Evolutionary conservation across 2,797 vertebrate species (phyloP).

Genomic region (Bovichtus diacanthus): DNA sequence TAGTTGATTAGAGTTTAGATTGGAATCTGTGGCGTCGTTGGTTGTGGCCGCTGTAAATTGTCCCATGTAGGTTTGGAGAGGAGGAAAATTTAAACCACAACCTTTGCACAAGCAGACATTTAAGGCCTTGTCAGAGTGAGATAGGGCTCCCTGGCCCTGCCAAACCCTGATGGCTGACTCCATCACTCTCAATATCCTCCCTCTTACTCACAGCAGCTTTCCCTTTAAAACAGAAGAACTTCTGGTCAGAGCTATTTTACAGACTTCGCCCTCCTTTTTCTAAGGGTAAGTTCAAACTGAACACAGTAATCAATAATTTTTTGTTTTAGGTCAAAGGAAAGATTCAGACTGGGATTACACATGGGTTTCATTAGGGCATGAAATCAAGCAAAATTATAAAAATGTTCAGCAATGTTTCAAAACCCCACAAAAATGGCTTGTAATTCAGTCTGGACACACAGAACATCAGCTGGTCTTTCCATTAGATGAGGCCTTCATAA

Average conservation of each 20-base stretch:
- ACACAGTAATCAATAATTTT: too few species aligned
- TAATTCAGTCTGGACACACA: not conserved
- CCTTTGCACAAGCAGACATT: conserved; percentile 51
- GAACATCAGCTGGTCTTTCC: not conserved
- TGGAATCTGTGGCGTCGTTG: conserved; percentile 21
- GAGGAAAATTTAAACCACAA: conserved; percentile 56
- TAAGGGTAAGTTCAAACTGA: not conserved
- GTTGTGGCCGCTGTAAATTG: conserved; percentile 16
- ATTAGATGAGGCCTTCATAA: not conserved
- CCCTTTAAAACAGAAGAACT: conserved; percentile 14
- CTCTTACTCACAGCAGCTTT: conserved; percentile 10
- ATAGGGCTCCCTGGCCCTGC: conserved; percentile 28
- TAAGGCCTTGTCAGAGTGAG: conserved; percentile 52
- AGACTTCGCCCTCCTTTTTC: not conserved
- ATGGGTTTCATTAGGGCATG: not conserved
- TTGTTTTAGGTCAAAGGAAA: not conserved
- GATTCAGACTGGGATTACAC: not conserved
- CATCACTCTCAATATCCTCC: conserved; percentile 28
- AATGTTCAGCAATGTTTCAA: too few species aligned
- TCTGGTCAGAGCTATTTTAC: not conserved
- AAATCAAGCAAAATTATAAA: not conserved
- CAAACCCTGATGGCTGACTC: conserved; percentile 26
- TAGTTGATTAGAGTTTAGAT: conserved; percentile 29
- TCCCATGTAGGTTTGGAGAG: conserved; percentile 30
- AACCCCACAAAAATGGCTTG: not conserved